Percentiles rank a stretch among this genome's conserved stretches.
These are phyloP conservation scores for Megastigmus dorsalis DNA, from an alignment of 2,888 invertebrate species.

Conservation along the genomic window DNA sequence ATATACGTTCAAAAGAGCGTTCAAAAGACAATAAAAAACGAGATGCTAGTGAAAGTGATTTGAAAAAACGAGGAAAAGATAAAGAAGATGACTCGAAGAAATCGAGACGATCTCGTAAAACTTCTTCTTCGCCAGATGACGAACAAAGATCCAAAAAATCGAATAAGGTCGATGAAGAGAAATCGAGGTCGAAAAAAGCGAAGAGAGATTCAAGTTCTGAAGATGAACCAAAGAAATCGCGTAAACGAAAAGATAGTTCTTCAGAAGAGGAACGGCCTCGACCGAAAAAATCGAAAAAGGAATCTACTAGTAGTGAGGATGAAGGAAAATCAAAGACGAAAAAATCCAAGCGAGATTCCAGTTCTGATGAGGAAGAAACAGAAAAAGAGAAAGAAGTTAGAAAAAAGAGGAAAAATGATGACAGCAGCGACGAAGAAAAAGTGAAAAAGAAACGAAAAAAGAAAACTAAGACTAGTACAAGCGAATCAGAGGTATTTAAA, in stretches of 20 bases:
- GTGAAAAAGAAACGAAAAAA: constrained; percentile 76
- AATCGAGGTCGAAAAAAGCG: constrained; percentile 66
- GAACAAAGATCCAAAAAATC: constrained; percentile 67
- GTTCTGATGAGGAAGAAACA: constrained; percentile 80
- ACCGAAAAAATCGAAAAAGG: constrained; percentile 75
- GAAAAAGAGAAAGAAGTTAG: constrained; percentile 80
- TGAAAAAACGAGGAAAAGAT: constrained; percentile 71
- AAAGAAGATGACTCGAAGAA: constrained; percentile 74
- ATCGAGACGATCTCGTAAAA: constrained; percentile 66
- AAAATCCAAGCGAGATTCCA: constrained; percentile 67
- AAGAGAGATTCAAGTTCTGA: constrained; percentile 78
- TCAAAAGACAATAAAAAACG: constrained; percentile 71
- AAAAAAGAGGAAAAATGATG: constrained; percentile 79
- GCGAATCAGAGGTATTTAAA: constrained; percentile 72
- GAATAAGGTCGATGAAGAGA: constrained; percentile 73
- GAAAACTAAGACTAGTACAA: constrained; percentile 71
- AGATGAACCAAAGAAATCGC: constrained; percentile 78
- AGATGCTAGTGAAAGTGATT: constrained; percentile 73
- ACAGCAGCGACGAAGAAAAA: constrained; percentile 78
- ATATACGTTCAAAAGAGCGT: constrained; percentile 73
- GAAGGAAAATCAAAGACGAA: constrained; percentile 66
- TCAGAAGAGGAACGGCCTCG: constrained; percentile 77
- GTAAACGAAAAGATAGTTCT: constrained; percentile 79
- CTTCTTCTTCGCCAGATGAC: constrained; percentile 70
- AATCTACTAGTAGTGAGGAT: constrained; percentile 70